Evolutionary conservation across 1,140 invertebrate genomes (phyloP), one percentile per base, ranked within the genome.

Genomic region (Pararge aegeria): DNA sequence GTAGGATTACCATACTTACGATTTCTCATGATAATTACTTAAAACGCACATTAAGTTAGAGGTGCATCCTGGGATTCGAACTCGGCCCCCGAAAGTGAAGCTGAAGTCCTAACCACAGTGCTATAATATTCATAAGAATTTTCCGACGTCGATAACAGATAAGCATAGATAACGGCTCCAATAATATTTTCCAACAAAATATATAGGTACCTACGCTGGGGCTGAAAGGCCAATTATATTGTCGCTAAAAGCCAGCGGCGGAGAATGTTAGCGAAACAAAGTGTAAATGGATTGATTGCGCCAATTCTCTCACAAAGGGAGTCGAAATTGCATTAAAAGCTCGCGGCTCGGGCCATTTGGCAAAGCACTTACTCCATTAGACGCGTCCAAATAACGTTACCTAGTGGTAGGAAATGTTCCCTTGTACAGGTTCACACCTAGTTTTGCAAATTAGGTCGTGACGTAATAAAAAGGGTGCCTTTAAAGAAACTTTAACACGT

Each of bases 201-300:
- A n/a, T n/a, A n/a, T n/a, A n/a, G n/a, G 65, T 68, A 60, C 24
- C 24, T 2, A 4, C 58, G 65, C 61, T 55, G 61, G 59, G 63
- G 58, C 65, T 66, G 61, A 67, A 67, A 70, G 73, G 66, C 13
- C 73, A 81, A 85, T 82, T 83, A 83, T 65, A 68, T 73, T 77
- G 67, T 71, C 68, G 75, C 75, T 85, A 83, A 86, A 84, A 86
- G 84, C 77, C 55, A 68, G 60, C 55, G 60, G 46, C 30, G 71
- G 75, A 55, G 69, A 73, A 73, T 84, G 86, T 87, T 86, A 78
- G 81, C 80, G 85, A 89, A 89, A 89, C 86, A 89, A 84, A 86
- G 86, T 86, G 85, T 87, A 89, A 89, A 89, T 89, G 86, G 83
- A 89, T 82, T 89, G 82, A 86, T 89, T 89, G 83, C 80, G 77